phyloP scores from a whole-genome alignment of 2,888 invertebrate genomes.

The Coleophora deauratella region DNA sequence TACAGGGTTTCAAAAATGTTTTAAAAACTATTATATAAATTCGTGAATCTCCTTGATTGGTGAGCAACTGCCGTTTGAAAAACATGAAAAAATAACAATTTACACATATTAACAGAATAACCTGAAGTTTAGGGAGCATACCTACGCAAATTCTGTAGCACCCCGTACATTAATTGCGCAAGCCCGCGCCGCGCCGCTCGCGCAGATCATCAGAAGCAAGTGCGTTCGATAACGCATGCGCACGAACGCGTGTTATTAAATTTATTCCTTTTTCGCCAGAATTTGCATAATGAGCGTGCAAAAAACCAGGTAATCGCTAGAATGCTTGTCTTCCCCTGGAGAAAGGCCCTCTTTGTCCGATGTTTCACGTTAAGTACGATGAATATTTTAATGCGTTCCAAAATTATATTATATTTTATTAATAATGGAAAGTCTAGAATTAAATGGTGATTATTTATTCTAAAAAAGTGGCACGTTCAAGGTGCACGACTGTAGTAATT shows the following conservation, averaged over 20 bases:
- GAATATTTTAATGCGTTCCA: conserved; percentile 49
- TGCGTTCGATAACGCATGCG: conserved; percentile 71
- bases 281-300: conserved; percentile 72
- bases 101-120: too few species aligned
- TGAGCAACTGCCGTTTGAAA: too few species aligned
- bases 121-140: conserved; percentile 13
- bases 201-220: conserved; percentile 72
- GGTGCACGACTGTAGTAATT: too few species aligned
- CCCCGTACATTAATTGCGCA: conserved; percentile 42
- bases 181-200: conserved; percentile 36
- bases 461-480: conserved; percentile 23
- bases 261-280: conserved; percentile 72
- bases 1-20: too few species aligned
- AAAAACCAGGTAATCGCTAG: conserved; percentile 68
- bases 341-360: conserved; percentile 57
- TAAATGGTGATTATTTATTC: conserved; percentile 50
- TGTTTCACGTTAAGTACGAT: conserved; percentile 41
- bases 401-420: conserved; percentile 37
- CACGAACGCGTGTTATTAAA: conserved; percentile 73
- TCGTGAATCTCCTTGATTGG: too few species aligned
- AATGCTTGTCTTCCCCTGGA: conserved; percentile 57
- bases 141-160: too few species aligned
- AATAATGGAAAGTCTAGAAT: conserved; percentile 45
- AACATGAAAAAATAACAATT: too few species aligned
- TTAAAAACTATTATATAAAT: too few species aligned